These are phyloP conservation scores for Metacarcinus magister DNA, from an alignment of 2,888 invertebrate genomes.

Conservation along the genomic window DNA sequence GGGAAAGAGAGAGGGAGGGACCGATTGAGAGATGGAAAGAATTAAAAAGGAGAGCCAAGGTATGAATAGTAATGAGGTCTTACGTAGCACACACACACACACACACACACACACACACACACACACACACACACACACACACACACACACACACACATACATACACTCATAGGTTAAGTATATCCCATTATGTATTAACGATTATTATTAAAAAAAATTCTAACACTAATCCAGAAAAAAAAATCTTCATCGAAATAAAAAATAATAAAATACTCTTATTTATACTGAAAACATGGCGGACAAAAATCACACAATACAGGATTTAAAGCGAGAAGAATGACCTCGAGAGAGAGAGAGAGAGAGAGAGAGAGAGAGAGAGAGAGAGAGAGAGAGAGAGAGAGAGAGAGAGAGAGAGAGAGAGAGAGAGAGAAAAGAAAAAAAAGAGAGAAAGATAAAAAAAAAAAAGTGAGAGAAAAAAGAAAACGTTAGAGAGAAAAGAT, in stretches of 20 bases:
- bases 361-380: not conserved
- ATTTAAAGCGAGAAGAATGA: not conserved
- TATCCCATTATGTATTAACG: not conserved
- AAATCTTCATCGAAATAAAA: not conserved
- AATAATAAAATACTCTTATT: not conserved
- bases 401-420: not conserved
- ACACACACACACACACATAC: constrained; percentile 17
- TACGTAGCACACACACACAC: not conserved
- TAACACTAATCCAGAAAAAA: not conserved
- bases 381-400: not conserved
- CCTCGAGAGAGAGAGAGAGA: not conserved
- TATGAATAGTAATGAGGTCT: not conserved
- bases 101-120: constrained; percentile 37
- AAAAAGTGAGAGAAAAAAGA: not conserved
- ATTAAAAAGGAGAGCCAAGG: not conserved
- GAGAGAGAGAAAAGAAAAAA: not conserved
- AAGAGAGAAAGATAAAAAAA: not conserved
- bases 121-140: constrained; percentile 48
- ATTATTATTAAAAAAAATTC: no score
- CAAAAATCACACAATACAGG: not conserved
- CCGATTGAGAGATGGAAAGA: not conserved
- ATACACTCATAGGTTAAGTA: not conserved
- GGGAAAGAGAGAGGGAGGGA: not conserved
- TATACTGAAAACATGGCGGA: no score
- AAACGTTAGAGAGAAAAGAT: not conserved